A percentile compares a stretch with the other conserved stretches of the same genome.
phyloP scores from a whole-genome alignment of 2,113 vertebrate species.

The Elephantulus edwardii region DNA sequence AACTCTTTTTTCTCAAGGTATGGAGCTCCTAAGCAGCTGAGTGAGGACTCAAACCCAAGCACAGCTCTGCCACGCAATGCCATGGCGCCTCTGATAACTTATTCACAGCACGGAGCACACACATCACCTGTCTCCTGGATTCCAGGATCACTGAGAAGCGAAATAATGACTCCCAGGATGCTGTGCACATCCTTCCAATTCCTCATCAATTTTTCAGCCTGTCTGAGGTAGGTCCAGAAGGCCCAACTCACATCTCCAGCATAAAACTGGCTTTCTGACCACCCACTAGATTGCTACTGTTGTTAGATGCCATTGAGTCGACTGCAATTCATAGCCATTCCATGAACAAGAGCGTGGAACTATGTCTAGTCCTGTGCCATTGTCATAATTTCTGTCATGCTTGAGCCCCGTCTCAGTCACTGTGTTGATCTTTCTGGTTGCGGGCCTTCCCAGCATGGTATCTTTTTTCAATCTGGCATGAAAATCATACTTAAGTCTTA shows the following conservation, averaged over 20 bases:
- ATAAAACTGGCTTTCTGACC: not conserved
- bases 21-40: not conserved
- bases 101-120: accelerated
- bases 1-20: not conserved
- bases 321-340: too few relatives aligned
- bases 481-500: not conserved
- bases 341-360: too few relatives aligned
- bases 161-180: not conserved
- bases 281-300: not conserved
- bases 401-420: too few relatives aligned
- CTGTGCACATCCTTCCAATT: not conserved
- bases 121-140: not conserved
- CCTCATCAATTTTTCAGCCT: not conserved
- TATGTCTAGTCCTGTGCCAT: too few relatives aligned
- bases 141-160: not conserved
- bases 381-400: too few relatives aligned
- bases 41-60: not conserved
- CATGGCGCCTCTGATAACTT: accelerated
- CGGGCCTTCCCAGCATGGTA: too few relatives aligned
- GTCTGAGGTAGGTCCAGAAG: not conserved
- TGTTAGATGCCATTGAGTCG: too few relatives aligned
- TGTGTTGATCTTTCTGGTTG: too few relatives aligned
- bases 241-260: not conserved
- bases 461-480: not conserved
- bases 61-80: not conserved